Conservation (phyloP, 1,140 invertebrate genomes). For the Coenobita brevimanus region DNA sequence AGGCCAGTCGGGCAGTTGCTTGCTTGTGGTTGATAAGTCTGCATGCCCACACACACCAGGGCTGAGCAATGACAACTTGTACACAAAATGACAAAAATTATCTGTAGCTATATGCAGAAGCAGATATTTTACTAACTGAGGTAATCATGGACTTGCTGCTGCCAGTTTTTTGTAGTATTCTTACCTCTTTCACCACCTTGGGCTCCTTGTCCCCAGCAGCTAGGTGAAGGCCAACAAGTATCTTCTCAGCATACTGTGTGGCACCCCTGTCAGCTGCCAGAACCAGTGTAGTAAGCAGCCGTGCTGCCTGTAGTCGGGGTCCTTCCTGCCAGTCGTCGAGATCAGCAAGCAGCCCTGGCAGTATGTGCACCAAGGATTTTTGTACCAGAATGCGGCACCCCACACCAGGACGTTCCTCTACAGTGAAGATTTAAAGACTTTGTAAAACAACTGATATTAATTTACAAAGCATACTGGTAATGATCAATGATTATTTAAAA, state of each 20-base stretch:
- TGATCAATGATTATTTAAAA: too few species aligned
- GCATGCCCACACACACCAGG: too few species aligned
- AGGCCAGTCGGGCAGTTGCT: too few species aligned
- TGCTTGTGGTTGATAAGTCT: too few species aligned
- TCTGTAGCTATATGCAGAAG: too few species aligned
- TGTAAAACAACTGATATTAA: neutral
- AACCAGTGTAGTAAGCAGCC: constrained; percentile 38
- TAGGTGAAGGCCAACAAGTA: constrained; percentile 17
- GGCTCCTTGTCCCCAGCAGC: constrained; percentile 37
- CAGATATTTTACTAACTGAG: too few species aligned
- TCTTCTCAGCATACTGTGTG: constrained; percentile 58
- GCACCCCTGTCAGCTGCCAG: constrained; percentile 41
- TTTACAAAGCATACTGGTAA: neutral
- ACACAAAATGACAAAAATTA: too few species aligned
- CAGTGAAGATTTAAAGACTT: neutral
- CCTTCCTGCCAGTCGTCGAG: constrained; percentile 55
- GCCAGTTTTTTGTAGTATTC: too few species aligned
- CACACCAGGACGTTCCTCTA: constrained; percentile 35
- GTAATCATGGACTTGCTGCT: too few species aligned
- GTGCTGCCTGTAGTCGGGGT: constrained; percentile 48
- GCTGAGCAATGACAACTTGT: too few species aligned
- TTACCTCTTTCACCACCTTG: constrained; percentile 40
- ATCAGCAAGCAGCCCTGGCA: constrained; percentile 42
- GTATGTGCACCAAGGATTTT: constrained; percentile 22
- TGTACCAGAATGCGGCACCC: constrained; percentile 50